Evolutionary conservation across 2,888 invertebrate genomes (phyloP), one percentile per base, ranked within the genome.

Genomic region (Aricia artaxerxes): DNA sequence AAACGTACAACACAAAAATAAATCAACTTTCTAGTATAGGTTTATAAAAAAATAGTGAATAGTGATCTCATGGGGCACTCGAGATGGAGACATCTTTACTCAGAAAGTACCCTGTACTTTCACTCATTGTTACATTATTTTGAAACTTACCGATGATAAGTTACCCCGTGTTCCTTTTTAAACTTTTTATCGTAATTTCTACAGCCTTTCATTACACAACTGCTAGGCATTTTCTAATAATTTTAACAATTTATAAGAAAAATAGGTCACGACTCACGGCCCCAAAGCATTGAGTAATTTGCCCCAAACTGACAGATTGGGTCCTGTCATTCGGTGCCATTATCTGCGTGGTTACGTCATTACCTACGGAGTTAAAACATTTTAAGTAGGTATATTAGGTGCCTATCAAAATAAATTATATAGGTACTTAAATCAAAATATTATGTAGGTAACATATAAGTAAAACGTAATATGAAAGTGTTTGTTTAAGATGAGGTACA

Each of bases 191-290:
- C 69, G 13, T 69, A 69, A 69, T 69, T 69, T 35, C 38, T 69
- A 38, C 69, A 69, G 5, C 69, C 69, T 69, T 38, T 69, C 69
- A 69, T 69, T 38, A 16, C 69, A 13, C 69, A 69, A 69, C 69
- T 35, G 35, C 69, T 69, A 69, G 69, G 69, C 69, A 69, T 69
- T 69, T 69, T 69, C 3, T 69, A 69, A 35, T 69, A 24, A 61
- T 61, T 61, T n/a, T 7, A 61, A 61, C 7, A 61, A 61, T n/a
- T 24, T 61, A 24, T 7, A 7, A 61, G 61, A 61, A 61, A 61
- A 61, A 61, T 61, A 57, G 1, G 57, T 24, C 24, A 24, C 24
- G 24, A 24, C 16, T 57, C 57, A 16, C 57, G 57, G 57, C 57
- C 57, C 57, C 16, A 57, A 57, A 57, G 16, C 57, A 57, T 57